A percentile compares a stretch with the other conserved stretches of the same genome.
Evolutionary conservation across 2,888 invertebrate genomes (phyloP).

Genomic region (Helobdella robusta): DNA sequence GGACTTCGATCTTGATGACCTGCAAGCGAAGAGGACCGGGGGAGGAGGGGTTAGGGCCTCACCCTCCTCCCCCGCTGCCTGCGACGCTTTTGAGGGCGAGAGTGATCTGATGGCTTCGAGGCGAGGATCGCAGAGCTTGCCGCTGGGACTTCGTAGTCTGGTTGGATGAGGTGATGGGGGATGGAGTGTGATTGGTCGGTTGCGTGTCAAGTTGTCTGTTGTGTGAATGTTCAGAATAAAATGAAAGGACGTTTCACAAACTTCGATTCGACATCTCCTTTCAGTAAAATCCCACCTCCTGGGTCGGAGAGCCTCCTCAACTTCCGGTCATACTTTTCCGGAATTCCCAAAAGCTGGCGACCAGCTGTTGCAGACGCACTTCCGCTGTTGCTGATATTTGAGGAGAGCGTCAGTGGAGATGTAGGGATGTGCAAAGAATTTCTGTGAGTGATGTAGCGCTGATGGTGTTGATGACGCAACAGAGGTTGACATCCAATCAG

Average conservation of each 20-base stretch:
- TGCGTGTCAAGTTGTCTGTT: background rate
- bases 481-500: slow-evolving; percentile 12
- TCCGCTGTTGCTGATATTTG: background rate
- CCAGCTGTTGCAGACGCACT: background rate
- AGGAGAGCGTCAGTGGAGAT: background rate
- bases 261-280: no score
- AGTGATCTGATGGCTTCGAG: slow-evolving; percentile 26
- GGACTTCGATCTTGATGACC: slow-evolving; percentile 21
- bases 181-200: background rate
- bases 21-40: background rate
- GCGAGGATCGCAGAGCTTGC: slow-evolving; percentile 27
- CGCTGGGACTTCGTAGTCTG: slow-evolving; percentile 19
- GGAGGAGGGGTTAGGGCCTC: slow-evolving; percentile 12
- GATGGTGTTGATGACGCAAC: slow-evolving; percentile 17
- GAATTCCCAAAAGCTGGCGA: background rate
- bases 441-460: slow-evolving; percentile 5
- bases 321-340: slow-evolving; percentile 15
- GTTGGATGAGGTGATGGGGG: background rate
- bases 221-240: no score
- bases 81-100: slow-evolving; percentile 23
- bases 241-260: no score
- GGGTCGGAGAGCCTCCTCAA: slow-evolving; percentile 24
- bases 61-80: slow-evolving; percentile 22
- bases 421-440: slow-evolving; percentile 16
- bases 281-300: slow-evolving; percentile 14